phyloP scores from a whole-genome alignment of 1,140 invertebrate species.

The Popillia japonica region DNA sequence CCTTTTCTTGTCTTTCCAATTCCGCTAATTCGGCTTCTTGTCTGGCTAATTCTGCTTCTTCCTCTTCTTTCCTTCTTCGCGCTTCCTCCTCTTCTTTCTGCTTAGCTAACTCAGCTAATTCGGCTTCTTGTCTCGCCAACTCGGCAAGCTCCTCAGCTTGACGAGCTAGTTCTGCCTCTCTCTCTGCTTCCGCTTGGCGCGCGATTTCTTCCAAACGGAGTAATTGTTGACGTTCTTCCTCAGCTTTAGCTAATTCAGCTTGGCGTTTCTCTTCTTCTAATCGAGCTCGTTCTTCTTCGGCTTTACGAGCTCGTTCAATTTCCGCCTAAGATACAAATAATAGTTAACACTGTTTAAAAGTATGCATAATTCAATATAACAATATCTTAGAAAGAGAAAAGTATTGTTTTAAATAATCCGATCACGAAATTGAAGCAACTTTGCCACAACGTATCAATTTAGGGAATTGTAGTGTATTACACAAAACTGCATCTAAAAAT shows the following conservation, averaged over 20 bases:
- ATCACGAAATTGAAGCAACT: too few species aligned
- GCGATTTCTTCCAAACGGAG: slow-evolving; percentile 63
- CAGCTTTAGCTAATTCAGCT: slow-evolving; percentile 64
- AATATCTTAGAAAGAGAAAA: too few species aligned
- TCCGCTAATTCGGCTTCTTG: slow-evolving; percentile 68
- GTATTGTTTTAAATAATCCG: too few species aligned
- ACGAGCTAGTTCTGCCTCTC: slow-evolving; percentile 60
- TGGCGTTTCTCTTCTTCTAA: slow-evolving; percentile 61
- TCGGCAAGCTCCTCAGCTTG: slow-evolving; percentile 66
- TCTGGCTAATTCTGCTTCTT: slow-evolving; percentile 66
- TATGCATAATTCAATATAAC: background rate
- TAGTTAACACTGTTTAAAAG: background rate
- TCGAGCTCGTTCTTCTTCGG: slow-evolving; percentile 63
- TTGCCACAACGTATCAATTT: too few species aligned
- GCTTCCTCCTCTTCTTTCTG: slow-evolving; percentile 67
- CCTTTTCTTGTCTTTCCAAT: slow-evolving; percentile 66
- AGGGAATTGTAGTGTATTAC: too few species aligned
- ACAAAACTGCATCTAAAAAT: too few species aligned
- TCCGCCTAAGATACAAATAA: slow-evolving; percentile 59
- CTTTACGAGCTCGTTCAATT: slow-evolving; percentile 54
- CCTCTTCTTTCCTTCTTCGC: slow-evolving; percentile 63
- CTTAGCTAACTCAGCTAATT: slow-evolving; percentile 68
- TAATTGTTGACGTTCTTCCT: slow-evolving; percentile 61
- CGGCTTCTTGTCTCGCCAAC: slow-evolving; percentile 64
- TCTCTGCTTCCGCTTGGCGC: slow-evolving; percentile 65